These are phyloP conservation scores for Archivesica marissinica DNA, from an alignment of 1,140 invertebrate species.

Conservation along the genomic window DNA sequence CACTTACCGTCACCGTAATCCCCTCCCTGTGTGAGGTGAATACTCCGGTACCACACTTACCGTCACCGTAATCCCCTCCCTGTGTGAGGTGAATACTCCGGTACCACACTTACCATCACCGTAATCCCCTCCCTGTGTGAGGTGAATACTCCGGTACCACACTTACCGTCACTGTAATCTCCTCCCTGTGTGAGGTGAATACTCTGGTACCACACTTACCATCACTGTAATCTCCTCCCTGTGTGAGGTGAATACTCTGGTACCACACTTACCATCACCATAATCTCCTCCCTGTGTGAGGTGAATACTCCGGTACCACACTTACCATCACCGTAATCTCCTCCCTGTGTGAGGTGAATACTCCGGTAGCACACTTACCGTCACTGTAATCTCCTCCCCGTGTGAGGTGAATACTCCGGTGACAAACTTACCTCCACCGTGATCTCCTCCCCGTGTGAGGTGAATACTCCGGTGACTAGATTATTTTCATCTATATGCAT, in stretches of 20 bases:
- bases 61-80: neutral
- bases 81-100: neutral
- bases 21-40: slow-evolving; percentile 10
- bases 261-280: neutral
- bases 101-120: slow-evolving; percentile 4
- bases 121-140: neutral
- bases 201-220: neutral
- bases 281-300: neutral
- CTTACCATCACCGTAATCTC: slow-evolving; percentile 10
- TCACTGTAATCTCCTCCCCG: slow-evolving; percentile 7
- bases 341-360: neutral
- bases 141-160: slow-evolving; percentile 19
- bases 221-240: neutral
- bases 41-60: slow-evolving; percentile 13
- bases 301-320: slow-evolving; percentile 25
- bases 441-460: neutral
- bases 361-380: slow-evolving; percentile 18
- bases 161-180: slow-evolving; percentile 8
- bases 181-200: slow-evolving; percentile 5
- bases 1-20: neutral
- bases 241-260: slow-evolving; percentile 6
- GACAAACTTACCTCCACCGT: slow-evolving; percentile 4
- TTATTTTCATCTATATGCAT: slow-evolving; percentile 23
- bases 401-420: slow-evolving; percentile 14
- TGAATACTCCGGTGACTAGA: slow-evolving; percentile 17